A percentile compares a stretch with the other conserved stretches of the same genome.
These are phyloP conservation scores for Menidia menidia DNA, from an alignment of 2,797 vertebrate genomes.

Conservation along the genomic window DNA sequence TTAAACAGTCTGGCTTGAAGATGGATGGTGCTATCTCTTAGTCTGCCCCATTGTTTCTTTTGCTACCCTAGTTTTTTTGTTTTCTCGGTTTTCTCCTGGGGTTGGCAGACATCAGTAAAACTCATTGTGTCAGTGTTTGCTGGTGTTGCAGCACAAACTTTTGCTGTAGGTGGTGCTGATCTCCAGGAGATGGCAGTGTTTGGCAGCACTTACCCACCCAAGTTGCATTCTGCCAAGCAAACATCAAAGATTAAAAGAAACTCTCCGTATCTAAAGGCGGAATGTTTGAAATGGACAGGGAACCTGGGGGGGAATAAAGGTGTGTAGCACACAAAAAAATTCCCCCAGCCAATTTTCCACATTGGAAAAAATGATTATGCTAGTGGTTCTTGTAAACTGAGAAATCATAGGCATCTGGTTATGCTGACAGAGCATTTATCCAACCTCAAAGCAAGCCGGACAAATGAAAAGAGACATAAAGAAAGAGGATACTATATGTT, in stretches of 20 bases:
- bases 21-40: constrained; percentile 21
- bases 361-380: constrained; percentile 10
- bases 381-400: not conserved
- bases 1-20: constrained; percentile 1
- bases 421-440: not conserved
- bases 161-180: constrained; percentile 42
- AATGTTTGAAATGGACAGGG: constrained; percentile 13
- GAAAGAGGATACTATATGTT: not conserved
- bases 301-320: not conserved
- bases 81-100: constrained; percentile 47
- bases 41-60: constrained; percentile 13
- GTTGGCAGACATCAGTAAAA: constrained; percentile 49
- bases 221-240: constrained; percentile 21
- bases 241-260: constrained; percentile 40
- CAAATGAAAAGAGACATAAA: not conserved
- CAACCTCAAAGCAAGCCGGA: not conserved
- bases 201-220: constrained; percentile 38
- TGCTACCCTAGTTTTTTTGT: constrained; percentile 56
- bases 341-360: not conserved
- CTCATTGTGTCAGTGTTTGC: constrained; percentile 54
- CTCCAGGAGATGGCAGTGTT: constrained; percentile 77
- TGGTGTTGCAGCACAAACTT: constrained; percentile 35
- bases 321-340: not conserved
- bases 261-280: constrained; percentile 30
- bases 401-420: not conserved